Evolutionary conservation across 2,888 invertebrate genomes (phyloP).

Genomic region (Axea sp.): DNA sequence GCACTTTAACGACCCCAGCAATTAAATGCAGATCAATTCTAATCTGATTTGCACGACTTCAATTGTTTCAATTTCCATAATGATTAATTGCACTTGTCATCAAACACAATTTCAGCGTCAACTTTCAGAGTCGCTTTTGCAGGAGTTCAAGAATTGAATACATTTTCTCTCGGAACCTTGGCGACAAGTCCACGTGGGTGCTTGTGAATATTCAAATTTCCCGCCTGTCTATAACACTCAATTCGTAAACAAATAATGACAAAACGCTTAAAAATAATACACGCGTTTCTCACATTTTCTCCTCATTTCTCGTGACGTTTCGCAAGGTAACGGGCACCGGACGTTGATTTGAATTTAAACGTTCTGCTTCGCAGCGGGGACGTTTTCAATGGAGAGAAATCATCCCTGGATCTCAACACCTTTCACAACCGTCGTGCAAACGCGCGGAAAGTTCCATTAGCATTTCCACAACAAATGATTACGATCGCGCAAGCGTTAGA

Average conservation of each 20-base stretch:
- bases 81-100: slow-evolving; percentile 34
- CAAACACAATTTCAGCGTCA: slow-evolving; percentile 14
- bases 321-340: no score
- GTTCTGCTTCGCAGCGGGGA: no score
- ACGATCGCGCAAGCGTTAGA: no score
- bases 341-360: no score
- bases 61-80: slow-evolving; percentile 24
- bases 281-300: slow-evolving; percentile 22
- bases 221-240: slow-evolving; percentile 54
- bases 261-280: slow-evolving; percentile 71
- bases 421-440: no score
- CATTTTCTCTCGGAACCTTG: slow-evolving; percentile 45
- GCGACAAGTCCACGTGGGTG: slow-evolving; percentile 69
- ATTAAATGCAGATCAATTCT: slow-evolving; percentile 9
- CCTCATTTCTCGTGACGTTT: slow-evolving; percentile 14
- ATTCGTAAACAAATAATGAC: slow-evolving; percentile 69
- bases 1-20: background rate
- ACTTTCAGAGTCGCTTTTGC: slow-evolving; percentile 7
- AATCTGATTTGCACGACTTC: slow-evolving; percentile 2
- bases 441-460: no score
- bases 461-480: no score
- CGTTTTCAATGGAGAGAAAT: no score
- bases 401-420: no score
- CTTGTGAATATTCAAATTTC: slow-evolving; percentile 74
- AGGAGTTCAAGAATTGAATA: background rate